These are phyloP conservation scores for Cladopsammia gracilis DNA, from an alignment of 64 coral and sea anemone species.

Conservation along the genomic window DNA sequence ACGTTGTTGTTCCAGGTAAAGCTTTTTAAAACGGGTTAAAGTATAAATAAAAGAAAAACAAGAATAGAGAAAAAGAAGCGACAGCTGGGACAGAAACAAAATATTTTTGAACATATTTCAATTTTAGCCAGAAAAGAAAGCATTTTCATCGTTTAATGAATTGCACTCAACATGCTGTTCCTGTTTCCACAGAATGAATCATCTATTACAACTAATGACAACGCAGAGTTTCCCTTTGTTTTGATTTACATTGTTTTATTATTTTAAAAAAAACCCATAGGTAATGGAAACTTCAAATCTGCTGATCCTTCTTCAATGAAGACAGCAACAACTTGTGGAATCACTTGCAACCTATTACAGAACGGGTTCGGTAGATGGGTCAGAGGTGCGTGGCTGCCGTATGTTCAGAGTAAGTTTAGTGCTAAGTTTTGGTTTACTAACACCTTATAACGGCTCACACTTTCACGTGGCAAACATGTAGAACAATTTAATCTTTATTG, in stretches of 20 bases:
- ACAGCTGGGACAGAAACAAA: too few relatives aligned
- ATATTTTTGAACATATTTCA: too few relatives aligned
- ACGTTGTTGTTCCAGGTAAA: neutral
- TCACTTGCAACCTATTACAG: conserved; percentile 31
- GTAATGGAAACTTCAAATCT: neutral
- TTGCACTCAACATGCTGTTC: too few relatives aligned
- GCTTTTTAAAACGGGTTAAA: neutral
- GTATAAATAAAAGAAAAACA: neutral
- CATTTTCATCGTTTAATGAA: too few relatives aligned
- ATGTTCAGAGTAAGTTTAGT: conserved; percentile 1
- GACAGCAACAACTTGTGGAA: neutral
- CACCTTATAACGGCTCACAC: neutral
- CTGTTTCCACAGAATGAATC: too few relatives aligned
- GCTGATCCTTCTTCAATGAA: neutral
- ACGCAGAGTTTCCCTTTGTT: too few relatives aligned
- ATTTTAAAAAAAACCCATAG: neutral
- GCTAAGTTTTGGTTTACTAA: neutral
- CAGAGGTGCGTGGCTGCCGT: conserved; percentile 45
- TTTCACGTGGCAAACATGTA: neutral
- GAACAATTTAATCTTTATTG: too few relatives aligned
- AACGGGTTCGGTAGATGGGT: conserved; percentile 76
- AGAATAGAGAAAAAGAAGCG: too few relatives aligned
- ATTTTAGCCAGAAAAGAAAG: too few relatives aligned
- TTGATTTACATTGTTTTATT: neutral
- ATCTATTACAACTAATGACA: too few relatives aligned